These are phyloP conservation scores for Phymastichus coffea DNA, from an alignment of 1,140 invertebrate genomes.

Conservation along the genomic window DNA sequence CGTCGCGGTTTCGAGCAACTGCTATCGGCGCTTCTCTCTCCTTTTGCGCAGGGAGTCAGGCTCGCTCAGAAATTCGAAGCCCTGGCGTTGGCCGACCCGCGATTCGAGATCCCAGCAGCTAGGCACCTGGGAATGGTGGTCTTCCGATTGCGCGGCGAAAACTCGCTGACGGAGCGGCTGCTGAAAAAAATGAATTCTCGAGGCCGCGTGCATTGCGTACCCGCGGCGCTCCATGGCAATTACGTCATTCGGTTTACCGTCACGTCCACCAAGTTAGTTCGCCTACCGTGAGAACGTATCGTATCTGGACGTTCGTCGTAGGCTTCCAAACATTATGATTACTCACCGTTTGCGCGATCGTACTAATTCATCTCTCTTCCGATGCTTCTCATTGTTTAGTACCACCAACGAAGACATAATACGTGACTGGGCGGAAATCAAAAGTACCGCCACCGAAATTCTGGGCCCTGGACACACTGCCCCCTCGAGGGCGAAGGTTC, in stretches of 20 bases:
- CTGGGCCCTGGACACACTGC: conserved; percentile 58
- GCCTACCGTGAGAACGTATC: too few relatives aligned
- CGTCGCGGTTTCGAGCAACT: too few relatives aligned
- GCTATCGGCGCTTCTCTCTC: neutral
- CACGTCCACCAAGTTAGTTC: conserved; percentile 74
- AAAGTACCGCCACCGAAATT: conserved; percentile 73
- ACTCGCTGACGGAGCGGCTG: conserved; percentile 81
- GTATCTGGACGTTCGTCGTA: too few relatives aligned
- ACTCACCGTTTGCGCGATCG: neutral
- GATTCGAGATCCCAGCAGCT: conserved; percentile 88
- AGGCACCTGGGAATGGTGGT: conserved; percentile 91
- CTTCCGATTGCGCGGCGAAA: conserved; percentile 84
- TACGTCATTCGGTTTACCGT: conserved; percentile 92
- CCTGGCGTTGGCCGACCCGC: conserved; percentile 73
- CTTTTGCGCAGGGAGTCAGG: conserved; percentile 64
- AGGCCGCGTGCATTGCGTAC: conserved; percentile 87
- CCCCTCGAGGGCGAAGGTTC: conserved; percentile 63
- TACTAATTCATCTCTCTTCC: conserved; percentile 7
- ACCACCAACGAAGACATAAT: conserved; percentile 88
- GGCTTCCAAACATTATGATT: neutral
- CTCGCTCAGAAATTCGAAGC: conserved; percentile 90
- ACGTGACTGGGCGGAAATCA: conserved; percentile 88
- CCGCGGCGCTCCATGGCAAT: conserved; percentile 83
- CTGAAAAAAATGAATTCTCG: conserved; percentile 85
- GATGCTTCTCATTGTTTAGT: conserved; percentile 38